Conservation (phyloP, 2,113 vertebrate genomes). For the Myodes glareolus region DNA sequence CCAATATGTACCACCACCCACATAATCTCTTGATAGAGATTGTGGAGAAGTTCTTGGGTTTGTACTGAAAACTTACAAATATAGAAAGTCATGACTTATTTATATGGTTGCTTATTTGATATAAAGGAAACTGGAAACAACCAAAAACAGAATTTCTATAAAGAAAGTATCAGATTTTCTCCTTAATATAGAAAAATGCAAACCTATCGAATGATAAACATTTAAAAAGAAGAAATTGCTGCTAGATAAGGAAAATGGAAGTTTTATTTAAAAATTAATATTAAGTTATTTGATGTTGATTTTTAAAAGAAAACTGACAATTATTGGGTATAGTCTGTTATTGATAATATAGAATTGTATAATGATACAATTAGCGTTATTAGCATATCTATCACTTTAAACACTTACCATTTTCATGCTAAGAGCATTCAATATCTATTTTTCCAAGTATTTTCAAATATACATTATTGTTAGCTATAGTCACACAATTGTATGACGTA, state of each 20-base stretch:
- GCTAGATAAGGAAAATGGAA: neutral
- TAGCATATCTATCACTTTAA: neutral
- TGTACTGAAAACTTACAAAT: conserved; percentile 43
- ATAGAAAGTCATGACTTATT: neutral
- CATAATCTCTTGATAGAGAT: neutral
- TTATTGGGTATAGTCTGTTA: neutral
- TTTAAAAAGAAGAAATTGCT: neutral
- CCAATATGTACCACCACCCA: neutral
- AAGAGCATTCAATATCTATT: neutral
- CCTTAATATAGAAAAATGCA: neutral
- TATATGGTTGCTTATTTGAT: conserved; percentile 1
- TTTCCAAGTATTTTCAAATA: neutral
- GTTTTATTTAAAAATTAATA: conserved; percentile 35
- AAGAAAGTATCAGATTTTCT: conserved; percentile 46
- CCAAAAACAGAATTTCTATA: neutral
- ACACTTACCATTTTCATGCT: neutral
- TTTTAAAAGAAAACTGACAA: neutral
- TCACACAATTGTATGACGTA: neutral
- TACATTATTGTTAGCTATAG: neutral
- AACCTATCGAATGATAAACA: neutral
- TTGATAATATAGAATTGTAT: neutral
- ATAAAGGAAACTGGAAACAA: neutral
- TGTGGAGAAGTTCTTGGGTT: neutral
- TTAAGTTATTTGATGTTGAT: conserved; percentile 35
- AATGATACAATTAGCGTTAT: neutral